Conservation (phyloP, 2,113 vertebrate genomes). For the Larimichthys crocea region DNA sequence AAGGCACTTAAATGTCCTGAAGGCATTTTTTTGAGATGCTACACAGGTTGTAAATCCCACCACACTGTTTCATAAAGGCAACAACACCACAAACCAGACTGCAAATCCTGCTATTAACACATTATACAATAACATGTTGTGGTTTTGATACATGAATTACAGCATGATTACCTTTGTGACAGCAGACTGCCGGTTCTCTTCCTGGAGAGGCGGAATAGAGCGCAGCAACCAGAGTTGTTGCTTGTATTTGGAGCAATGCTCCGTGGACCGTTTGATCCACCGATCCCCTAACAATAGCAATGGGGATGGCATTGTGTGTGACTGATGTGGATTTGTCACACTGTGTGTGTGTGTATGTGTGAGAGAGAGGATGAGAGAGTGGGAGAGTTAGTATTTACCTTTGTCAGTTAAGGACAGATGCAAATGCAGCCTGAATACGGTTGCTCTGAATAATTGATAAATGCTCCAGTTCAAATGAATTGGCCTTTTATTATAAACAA, state of each 20-base stretch:
- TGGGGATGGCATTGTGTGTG: slow-evolving; percentile 82
- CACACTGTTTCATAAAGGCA: slow-evolving; percentile 22
- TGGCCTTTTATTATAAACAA: slow-evolving; percentile 73
- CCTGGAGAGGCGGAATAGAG: slow-evolving; percentile 54
- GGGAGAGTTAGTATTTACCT: slow-evolving; percentile 72
- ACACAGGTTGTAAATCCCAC: slow-evolving; percentile 44
- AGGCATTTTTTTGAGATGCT: slow-evolving; percentile 66
- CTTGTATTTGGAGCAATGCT: slow-evolving; percentile 77
- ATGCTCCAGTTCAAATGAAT: slow-evolving; percentile 75
- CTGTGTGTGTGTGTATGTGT: slow-evolving; percentile 46
- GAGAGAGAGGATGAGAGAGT: neutral
- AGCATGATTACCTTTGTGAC: slow-evolving; percentile 74
- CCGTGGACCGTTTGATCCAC: slow-evolving; percentile 77
- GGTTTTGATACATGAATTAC: slow-evolving; percentile 69
- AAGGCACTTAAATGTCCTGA: slow-evolving; percentile 62
- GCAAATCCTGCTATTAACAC: slow-evolving; percentile 65
- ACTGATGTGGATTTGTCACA: slow-evolving; percentile 85
- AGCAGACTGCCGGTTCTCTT: slow-evolving; percentile 57
- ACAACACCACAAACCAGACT: slow-evolving; percentile 35
- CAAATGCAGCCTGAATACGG: slow-evolving; percentile 61
- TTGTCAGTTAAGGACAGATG: slow-evolving; percentile 69
- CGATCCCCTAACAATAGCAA: slow-evolving; percentile 81
- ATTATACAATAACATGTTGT: slow-evolving; percentile 48
- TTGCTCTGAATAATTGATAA: slow-evolving; percentile 82
- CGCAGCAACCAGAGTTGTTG: slow-evolving; percentile 60